Conservation (phyloP, 2,797 vertebrate genomes). For the Prunella strophiata region DNA sequence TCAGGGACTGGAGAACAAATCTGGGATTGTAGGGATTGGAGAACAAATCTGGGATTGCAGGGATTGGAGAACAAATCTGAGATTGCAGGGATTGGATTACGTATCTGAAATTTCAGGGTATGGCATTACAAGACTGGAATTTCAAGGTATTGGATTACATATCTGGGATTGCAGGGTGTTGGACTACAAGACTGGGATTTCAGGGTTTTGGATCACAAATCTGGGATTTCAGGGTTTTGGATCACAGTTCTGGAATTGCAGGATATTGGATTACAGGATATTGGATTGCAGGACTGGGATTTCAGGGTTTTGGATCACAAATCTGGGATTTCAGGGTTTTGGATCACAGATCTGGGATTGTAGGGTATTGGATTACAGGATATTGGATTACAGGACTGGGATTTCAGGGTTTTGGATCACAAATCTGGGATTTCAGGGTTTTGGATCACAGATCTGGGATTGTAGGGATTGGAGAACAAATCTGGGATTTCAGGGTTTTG, state of each 20-base stretch:
- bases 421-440: not conserved
- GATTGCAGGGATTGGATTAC: no score
- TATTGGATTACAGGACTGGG: rapidly evolving
- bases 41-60: rapidly evolving
- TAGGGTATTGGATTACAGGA: not conserved
- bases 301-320: not conserved
- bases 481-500: no score
- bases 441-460: conserved; percentile 1
- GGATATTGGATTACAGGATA: not conserved
- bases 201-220: no score
- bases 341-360: not conserved
- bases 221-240: not conserved
- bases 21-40: not conserved
- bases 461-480: conserved; percentile 36
- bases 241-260: not conserved
- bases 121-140: no score
- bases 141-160: no score
- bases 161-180: no score
- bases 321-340: not conserved
- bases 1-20: not conserved
- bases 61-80: no score
- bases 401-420: not conserved
- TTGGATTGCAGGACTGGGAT: rapidly evolving
- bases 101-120: no score
- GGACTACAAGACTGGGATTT: no score